These are phyloP conservation scores for Arenaria interpres DNA, from an alignment of 2,113 vertebrate species.

Conservation along the genomic window DNA sequence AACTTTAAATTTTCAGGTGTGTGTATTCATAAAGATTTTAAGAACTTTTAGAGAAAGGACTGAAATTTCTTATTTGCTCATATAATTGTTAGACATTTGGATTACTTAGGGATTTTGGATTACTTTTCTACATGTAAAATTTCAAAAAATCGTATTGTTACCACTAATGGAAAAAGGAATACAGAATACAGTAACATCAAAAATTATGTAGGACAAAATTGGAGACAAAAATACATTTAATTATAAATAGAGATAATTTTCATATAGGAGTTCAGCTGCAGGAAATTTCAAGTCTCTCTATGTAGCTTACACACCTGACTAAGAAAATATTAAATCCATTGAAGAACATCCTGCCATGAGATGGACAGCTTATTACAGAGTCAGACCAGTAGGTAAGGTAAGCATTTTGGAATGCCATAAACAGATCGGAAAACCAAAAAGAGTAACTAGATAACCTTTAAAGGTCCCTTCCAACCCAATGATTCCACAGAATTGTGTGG, in stretches of 20 bases:
- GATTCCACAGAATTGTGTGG: not conserved
- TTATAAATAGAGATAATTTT: not conserved
- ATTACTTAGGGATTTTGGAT: not conserved
- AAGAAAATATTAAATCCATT: not conserved
- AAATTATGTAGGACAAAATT: not conserved
- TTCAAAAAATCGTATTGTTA: not conserved
- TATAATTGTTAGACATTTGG: not conserved
- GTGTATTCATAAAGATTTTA: not conserved
- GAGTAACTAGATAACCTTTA: not conserved
- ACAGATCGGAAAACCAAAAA: not conserved
- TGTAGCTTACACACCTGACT: not conserved
- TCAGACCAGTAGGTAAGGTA: not conserved
- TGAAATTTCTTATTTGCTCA: not conserved
- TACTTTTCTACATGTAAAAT: not conserved
- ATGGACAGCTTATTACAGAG: not conserved
- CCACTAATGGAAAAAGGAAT: not conserved
- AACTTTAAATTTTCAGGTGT: not conserved
- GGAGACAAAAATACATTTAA: not conserved
- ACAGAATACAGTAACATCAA: not conserved
- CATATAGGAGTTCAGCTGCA: not conserved
- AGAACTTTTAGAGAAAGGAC: not conserved
- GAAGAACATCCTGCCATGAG: not conserved
- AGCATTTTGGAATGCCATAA: not conserved
- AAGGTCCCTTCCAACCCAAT: not conserved
- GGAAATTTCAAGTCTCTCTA: not conserved